Percentiles rank a stretch among this genome's conserved stretches.
phyloP scores from a whole-genome alignment of 1,140 invertebrate genomes.

The Aphis gossypii region DNA sequence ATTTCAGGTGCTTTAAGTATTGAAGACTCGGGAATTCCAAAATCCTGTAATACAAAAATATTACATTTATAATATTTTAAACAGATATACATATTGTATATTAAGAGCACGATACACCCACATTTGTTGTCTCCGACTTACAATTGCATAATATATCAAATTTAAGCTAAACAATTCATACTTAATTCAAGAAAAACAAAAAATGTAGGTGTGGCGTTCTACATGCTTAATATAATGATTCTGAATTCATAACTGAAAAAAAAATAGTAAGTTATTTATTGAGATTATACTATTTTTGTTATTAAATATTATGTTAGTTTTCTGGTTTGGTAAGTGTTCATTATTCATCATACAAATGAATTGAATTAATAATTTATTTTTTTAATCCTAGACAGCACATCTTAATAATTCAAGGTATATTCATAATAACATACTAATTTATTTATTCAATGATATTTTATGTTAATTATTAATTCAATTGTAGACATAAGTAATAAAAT shows the following conservation, averaged over 20 bases:
- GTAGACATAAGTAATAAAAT: neutral
- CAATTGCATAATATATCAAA: too few species aligned
- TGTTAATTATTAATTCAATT: neutral
- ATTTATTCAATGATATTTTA: neutral
- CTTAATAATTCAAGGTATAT: neutral
- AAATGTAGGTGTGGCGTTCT: too few species aligned
- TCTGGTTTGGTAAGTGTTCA: neutral
- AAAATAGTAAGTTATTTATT: neutral
- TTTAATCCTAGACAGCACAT: neutral
- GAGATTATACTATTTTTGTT: neutral
- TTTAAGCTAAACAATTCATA: too few species aligned
- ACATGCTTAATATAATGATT: too few species aligned
- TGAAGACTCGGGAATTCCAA: constrained; percentile 29
- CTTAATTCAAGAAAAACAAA: too few species aligned
- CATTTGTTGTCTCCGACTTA: neutral
- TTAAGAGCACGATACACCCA: too few species aligned
- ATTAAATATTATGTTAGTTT: neutral
- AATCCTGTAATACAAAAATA: constrained; percentile 34
- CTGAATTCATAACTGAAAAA: neutral
- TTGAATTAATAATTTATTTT: neutral
- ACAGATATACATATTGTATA: neutral
- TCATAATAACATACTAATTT: neutral
- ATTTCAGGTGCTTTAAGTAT: constrained; percentile 20
- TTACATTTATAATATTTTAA: neutral
- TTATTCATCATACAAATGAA: neutral